These are phyloP conservation scores for Vollenhovia emeryi DNA, from an alignment of 1,140 invertebrate species.

Conservation along the genomic window DNA sequence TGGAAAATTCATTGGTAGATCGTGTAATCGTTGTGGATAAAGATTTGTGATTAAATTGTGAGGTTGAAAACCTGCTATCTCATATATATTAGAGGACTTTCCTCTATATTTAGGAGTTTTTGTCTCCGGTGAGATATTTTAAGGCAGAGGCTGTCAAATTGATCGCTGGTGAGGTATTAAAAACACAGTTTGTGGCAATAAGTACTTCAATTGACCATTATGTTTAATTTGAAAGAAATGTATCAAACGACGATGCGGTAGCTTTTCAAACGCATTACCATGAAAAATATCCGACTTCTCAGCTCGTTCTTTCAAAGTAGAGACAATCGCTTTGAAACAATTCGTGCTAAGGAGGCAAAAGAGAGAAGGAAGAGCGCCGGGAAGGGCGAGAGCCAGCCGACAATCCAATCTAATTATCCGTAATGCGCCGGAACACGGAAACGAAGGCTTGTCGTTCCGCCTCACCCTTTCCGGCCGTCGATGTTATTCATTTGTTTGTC, in stretches of 20 bases:
- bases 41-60: no score
- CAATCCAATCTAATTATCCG: slow-evolving; percentile 80
- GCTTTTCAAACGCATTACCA: neutral
- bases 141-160: no score
- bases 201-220: neutral
- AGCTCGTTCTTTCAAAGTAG: slow-evolving; percentile 6
- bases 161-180: no score
- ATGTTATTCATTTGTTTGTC: slow-evolving; percentile 78
- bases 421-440: slow-evolving; percentile 80
- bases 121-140: neutral
- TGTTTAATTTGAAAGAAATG: neutral
- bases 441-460: slow-evolving; percentile 71
- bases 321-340: slow-evolving; percentile 37
- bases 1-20: no score
- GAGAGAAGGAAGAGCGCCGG: slow-evolving; percentile 26
- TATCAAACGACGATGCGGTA: neutral
- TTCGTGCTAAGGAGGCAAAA: slow-evolving; percentile 15
- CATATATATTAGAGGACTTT: no score
- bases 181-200: neutral
- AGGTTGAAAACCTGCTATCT: no score
- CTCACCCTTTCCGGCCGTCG: slow-evolving; percentile 70
- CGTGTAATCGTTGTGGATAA: no score
- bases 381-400: slow-evolving; percentile 60
- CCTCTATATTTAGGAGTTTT: neutral
- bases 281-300: slow-evolving; percentile 40